Evolutionary conservation across 2,888 invertebrate species (phyloP).

Genomic region (Drosophila histrio): DNA sequence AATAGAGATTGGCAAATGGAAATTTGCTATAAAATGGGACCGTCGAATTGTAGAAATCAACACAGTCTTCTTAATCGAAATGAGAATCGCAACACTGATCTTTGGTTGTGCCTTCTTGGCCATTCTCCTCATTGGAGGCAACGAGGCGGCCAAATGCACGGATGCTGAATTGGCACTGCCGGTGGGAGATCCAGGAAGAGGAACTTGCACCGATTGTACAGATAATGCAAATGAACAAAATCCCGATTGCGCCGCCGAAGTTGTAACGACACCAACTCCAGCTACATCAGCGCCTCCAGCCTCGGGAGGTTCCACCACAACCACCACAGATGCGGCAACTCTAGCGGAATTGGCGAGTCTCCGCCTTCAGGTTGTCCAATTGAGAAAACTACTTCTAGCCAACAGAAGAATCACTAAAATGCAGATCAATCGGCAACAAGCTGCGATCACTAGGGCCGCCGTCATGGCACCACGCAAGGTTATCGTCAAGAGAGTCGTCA

Average conservation of each 20-base stretch:
- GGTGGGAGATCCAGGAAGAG: neutral
- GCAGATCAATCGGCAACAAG: neutral
- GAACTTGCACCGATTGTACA: neutral
- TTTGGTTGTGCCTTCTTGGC: neutral
- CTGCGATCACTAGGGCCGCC: neutral
- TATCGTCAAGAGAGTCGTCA: neutral
- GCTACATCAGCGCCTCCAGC: neutral
- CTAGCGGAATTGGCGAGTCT: neutral
- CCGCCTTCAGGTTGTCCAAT: neutral
- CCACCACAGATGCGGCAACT: neutral
- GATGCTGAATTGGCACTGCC: neutral
- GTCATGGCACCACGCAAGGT: neutral
- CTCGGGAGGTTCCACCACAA: neutral
- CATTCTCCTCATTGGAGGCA: neutral
- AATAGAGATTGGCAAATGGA: neutral
- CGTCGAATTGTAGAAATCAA: neutral
- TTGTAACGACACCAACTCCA: neutral
- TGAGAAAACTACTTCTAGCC: no score
- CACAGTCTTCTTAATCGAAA: neutral
- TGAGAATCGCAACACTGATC: constrained; percentile 6
- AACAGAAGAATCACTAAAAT: neutral
- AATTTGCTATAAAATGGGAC: constrained; percentile 7
- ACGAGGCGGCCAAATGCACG: neutral
- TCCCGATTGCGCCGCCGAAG: neutral
- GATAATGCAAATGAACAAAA: neutral